Base-by-base conservation (phyloP, 2,888 invertebrate genomes). In the Folsomia manolachei region DNA sequence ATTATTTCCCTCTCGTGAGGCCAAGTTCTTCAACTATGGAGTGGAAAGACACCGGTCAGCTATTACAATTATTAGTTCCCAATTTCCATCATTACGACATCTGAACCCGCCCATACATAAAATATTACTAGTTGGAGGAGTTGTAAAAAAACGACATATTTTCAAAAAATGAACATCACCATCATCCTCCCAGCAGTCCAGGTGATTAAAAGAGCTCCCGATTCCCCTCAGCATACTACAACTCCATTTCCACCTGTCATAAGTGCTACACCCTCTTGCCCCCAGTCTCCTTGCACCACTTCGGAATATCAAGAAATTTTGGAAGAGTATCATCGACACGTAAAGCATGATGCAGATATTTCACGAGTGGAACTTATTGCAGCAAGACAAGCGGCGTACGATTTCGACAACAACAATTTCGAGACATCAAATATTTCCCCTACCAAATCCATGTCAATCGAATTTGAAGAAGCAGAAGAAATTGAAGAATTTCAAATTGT, bases 161-260 rank as follows among this genome's bases (percentile, higher is more conserved):
- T n/a, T 62, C 63, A n/a, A 73, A 53, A n/a, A 62, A 81, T 81
- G 81, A 81, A 81, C 69, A 81, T 81, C 62, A 81, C 81, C 24
- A 81, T 81, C 23, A 81, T 81, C 27, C 78, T 81, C n/a, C 81
- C 81, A 11, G 81, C 81, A 24, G 74, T 80, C 24, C 78, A 78
- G 52, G 71, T 74, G 62, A 61, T 71, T 18, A 74, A 63, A 67
- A 56, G 72, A 52, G 73, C 70, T 19, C 7, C 7, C 11, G 62
- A 73, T 24, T 75, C 75, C 18, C 79, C 81, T 39, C 81, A 80
- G 1, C 80, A 80, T 27, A 79, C 81, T 2, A 81, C 81, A 52
- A 77, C 77, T 27, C 75, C 76, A 9, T 79, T 80, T 4, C 80
- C 80, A 70, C 81, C 80, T 63, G 79, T 77, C 0, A 77, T 81